Evolutionary conservation across 2,888 invertebrate species (phyloP), one percentile per base, ranked within the genome.

Genomic region (Cataglyphis altisquamis): DNA sequence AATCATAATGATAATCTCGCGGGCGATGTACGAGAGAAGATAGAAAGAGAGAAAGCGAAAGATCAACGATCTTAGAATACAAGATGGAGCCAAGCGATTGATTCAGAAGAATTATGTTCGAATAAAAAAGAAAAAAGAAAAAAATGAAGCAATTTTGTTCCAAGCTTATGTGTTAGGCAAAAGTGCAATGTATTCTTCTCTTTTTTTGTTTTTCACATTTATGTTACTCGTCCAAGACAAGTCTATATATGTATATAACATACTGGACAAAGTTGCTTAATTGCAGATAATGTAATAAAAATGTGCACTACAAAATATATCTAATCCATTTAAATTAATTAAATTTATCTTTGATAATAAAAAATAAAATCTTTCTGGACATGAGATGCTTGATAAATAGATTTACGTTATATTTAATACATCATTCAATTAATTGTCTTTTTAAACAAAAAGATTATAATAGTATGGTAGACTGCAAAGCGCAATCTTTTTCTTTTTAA

Each of bases 91-190:
- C 45, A 68, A 78, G 78, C 68, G 12, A 70, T 80, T n/a, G 60
- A 32, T 52, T 68, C 68, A 12, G 52, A 77, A 36, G 60, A 70
- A 41, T 80, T 66, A 77, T 41, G 29, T 84, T 68, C 60, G 21
- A 72, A 48, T 41, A 25, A 41, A 60, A 52, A 57, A 55, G 15
- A 25, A 66, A 77, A 78, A 62, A 72, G 21, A 60, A 70, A 64
- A 21, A 39, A 75, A 39, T 82, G 9, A 64, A 81, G 75, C 78
- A 85, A 85, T 81, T 83, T 83, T 63, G 80, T 82, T 45, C 39
- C 70, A 80, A 80, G 78, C 78, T 80, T 62, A n/a, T n/a, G 52
- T n/a, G 39, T 80, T 80, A 80, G 64, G 57, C 68, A 72, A 82
- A 62, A 80, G 55, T 52, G 63, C 78, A 21, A 48, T 67, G 6